Percentiles rank a stretch among this genome's conserved stretches.
Conservation (phyloP, 2,888 invertebrate species). For the Agrochola lychnidis region DNA sequence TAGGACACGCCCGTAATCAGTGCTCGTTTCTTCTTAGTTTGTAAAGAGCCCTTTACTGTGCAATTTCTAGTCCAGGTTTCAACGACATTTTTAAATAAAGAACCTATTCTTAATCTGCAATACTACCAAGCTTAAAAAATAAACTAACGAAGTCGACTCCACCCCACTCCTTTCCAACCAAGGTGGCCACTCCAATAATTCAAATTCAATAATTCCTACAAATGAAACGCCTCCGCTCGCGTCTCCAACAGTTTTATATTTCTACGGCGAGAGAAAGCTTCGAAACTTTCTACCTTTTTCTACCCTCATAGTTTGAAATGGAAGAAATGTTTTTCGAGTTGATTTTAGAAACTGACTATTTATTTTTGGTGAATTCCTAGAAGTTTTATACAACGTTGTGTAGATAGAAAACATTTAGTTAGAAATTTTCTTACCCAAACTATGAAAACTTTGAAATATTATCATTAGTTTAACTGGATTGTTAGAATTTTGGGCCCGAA, state of each 20-base stretch:
- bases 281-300: conserved; percentile 53
- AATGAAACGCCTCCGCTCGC: conserved; percentile 79
- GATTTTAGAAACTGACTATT: conserved; percentile 44
- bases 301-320: conserved; percentile 50
- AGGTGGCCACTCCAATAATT: conserved; percentile 83
- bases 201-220: conserved; percentile 87
- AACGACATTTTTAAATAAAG: not conserved
- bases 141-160: conserved; percentile 33
- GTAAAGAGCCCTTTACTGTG: not conserved
- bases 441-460: not conserved
- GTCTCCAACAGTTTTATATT: conserved; percentile 76
- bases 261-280: conserved; percentile 59
- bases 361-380: conserved; percentile 23
- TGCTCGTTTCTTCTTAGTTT: too few relatives aligned
- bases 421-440: not conserved
- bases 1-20: not conserved
- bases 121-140: not conserved
- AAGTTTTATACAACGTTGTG: not conserved
- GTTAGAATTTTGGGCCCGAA: not conserved
- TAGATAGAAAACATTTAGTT: not conserved
- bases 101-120: not conserved
- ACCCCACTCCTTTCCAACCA: conserved; percentile 56
- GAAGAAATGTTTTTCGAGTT: conserved; percentile 62
- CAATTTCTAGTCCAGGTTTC: not conserved
- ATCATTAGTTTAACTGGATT: not conserved